Evolutionary conservation across 1,140 invertebrate species (phyloP).

Genomic region (Drosophila novamexicana): DNA sequence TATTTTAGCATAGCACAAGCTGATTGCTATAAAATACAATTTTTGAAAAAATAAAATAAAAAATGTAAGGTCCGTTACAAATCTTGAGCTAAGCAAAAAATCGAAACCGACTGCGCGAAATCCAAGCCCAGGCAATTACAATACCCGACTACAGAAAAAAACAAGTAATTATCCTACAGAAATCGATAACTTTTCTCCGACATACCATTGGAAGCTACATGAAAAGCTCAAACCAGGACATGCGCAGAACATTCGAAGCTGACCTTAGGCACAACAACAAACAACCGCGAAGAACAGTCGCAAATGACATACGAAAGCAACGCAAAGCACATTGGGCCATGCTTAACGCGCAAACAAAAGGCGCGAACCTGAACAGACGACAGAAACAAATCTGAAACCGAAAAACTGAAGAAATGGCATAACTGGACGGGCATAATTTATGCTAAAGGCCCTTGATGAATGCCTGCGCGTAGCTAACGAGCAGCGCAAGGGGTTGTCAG

Average conservation of each 20-base stretch:
- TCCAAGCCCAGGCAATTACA: too few species aligned
- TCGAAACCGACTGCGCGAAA: too few species aligned
- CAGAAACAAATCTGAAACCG: constrained; percentile 38
- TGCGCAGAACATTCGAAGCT: constrained; percentile 52
- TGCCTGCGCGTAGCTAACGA: constrained; percentile 51
- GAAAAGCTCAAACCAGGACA: constrained; percentile 52
- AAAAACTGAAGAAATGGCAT: constrained; percentile 40
- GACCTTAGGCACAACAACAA: constrained; percentile 60
- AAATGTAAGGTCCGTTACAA: too few species aligned
- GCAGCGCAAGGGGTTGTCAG: constrained; percentile 43
- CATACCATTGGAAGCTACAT: neutral
- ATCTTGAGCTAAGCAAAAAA: too few species aligned
- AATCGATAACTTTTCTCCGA: constrained; percentile 12
- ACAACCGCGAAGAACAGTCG: constrained; percentile 3
- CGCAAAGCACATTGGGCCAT: constrained; percentile 58
- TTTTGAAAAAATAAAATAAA: too few species aligned
- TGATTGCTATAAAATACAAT: too few species aligned
- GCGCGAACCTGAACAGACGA: constrained; percentile 23
- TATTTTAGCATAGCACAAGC: too few species aligned
- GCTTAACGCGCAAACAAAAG: constrained; percentile 29
- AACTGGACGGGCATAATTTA: constrained; percentile 54
- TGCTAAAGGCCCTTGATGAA: constrained; percentile 67
- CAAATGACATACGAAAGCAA: constrained; percentile 34
- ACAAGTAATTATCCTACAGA: neutral
- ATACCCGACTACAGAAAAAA: neutral